Conservation (phyloP, 2,797 vertebrate species). For the Micropoecilia bifurca region DNA sequence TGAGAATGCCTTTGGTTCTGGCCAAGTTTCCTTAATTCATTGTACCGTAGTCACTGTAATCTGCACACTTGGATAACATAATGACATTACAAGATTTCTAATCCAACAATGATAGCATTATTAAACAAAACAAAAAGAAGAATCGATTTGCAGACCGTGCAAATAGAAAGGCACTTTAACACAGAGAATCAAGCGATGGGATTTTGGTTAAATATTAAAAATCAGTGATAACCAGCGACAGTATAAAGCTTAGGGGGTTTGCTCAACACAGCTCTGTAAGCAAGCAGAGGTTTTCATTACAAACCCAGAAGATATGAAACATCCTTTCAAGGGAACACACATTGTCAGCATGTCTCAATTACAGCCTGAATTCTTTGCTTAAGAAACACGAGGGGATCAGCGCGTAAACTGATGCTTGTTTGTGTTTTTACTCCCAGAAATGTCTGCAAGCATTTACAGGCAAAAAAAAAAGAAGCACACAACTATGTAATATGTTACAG, state of each 20-base stretch:
- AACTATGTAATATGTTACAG: conserved; percentile 19
- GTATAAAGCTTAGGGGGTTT: conserved; percentile 51
- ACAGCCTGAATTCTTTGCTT: conserved; percentile 59
- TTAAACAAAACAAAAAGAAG: conserved; percentile 28
- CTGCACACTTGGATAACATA: conserved; percentile 62
- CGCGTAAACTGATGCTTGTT: conserved; percentile 2
- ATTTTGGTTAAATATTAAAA: conserved; percentile 45
- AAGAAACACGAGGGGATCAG: conserved; percentile 33
- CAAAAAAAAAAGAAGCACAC: neutral
- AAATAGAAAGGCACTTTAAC: neutral
- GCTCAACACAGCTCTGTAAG: conserved; percentile 44
- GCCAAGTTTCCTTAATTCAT: conserved; percentile 60
- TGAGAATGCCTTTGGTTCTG: conserved; percentile 53
- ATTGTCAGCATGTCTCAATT: conserved; percentile 71
- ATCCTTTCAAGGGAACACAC: conserved; percentile 66
- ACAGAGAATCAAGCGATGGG: conserved; percentile 16
- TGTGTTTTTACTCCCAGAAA: conserved; percentile 21
- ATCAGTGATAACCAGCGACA: conserved; percentile 44
- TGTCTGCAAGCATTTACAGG: conserved; percentile 20
- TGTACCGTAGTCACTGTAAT: conserved; percentile 55
- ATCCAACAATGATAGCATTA: conserved; percentile 57
- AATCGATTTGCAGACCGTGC: neutral
- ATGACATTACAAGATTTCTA: conserved; percentile 53
- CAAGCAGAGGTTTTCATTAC: conserved; percentile 64
- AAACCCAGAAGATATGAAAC: conserved; percentile 72